A percentile compares a stretch with the other conserved stretches of the same genome.
Evolutionary conservation across 2,113 vertebrate genomes (phyloP).

Genomic region (Burhinus bistriatus): DNA sequence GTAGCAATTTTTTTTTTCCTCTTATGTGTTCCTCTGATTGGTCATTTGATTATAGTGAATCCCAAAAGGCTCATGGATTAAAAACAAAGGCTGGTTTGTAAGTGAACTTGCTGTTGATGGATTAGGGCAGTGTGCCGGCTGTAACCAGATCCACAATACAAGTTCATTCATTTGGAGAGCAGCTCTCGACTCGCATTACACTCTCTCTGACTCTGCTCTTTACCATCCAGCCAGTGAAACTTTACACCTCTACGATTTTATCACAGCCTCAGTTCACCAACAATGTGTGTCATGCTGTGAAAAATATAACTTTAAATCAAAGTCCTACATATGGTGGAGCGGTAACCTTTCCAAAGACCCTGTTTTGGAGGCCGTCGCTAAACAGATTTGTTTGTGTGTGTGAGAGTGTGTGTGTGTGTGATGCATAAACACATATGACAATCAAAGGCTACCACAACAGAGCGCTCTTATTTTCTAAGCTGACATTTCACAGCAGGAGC

Average conservation of each 20-base stretch:
- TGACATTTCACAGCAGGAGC: neutral
- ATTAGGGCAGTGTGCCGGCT: constrained; percentile 73
- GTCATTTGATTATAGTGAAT: constrained; percentile 64
- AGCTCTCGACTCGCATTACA: constrained; percentile 59
- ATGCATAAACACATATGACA: neutral
- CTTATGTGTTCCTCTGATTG: constrained; percentile 51
- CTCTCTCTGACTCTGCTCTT: constrained; percentile 39
- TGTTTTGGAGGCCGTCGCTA: neutral
- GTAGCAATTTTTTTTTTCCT: neutral
- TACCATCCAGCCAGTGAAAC: constrained; percentile 67
- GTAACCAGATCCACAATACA: constrained; percentile 71
- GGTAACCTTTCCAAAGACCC: neutral
- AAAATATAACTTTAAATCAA: constrained; percentile 69
- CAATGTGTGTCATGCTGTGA: constrained; percentile 58
- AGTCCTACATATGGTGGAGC: constrained; percentile 22
- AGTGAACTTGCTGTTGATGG: constrained; percentile 77
- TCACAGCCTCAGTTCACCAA: constrained; percentile 57
- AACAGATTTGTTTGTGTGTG: constrained; percentile 9
- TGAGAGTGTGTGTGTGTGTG: neutral
- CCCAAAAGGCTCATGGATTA: constrained; percentile 76
- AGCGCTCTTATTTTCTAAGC: neutral
- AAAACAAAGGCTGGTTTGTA: constrained; percentile 87
- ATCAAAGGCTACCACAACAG: constrained; percentile 8
- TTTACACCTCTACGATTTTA: constrained; percentile 71
- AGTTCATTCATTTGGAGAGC: constrained; percentile 70